These are phyloP conservation scores for Platycheirus albimanus DNA, from an alignment of 2,888 invertebrate species.

Conservation along the genomic window DNA sequence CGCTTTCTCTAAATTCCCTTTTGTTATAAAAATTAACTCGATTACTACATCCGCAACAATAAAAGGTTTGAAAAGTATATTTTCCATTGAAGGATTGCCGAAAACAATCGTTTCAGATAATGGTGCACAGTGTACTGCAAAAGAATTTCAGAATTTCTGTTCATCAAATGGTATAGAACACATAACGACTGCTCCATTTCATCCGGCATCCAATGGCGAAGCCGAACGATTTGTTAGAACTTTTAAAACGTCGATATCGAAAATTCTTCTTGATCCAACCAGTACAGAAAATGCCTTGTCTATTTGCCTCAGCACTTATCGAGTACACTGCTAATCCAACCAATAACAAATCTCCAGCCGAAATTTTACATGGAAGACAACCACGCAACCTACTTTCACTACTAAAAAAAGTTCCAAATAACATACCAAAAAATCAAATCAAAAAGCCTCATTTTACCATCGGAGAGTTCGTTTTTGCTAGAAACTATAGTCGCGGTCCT, in stretches of 20 bases:
- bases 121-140: slow-evolving; percentile 71
- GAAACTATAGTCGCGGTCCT: slow-evolving; percentile 9
- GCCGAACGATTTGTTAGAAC: slow-evolving; percentile 74
- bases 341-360: no score
- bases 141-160: slow-evolving; percentile 72
- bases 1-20: no score
- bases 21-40: slow-evolving; percentile 70
- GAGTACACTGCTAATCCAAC: slow-evolving; percentile 47
- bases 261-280: slow-evolving; percentile 30
- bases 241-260: slow-evolving; percentile 59
- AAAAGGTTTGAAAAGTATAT: slow-evolving; percentile 56
- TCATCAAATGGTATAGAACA: slow-evolving; percentile 24
- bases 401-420: slow-evolving; percentile 14
- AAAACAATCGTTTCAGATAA: slow-evolving; percentile 75
- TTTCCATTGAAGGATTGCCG: slow-evolving; percentile 75
- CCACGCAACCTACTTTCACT: slow-evolving; percentile 1
- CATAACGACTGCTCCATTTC: slow-evolving; percentile 75
- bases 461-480: background rate
- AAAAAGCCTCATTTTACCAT: background rate
- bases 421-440: background rate
- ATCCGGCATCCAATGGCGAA: slow-evolving; percentile 74
- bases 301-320: slow-evolving; percentile 31
- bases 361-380: no score
- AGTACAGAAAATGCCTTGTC: no score
- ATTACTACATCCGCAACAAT: slow-evolving; percentile 26